phyloP scores from a whole-genome alignment of 2,113 vertebrate genomes.

The Catharus bicknelli region DNA sequence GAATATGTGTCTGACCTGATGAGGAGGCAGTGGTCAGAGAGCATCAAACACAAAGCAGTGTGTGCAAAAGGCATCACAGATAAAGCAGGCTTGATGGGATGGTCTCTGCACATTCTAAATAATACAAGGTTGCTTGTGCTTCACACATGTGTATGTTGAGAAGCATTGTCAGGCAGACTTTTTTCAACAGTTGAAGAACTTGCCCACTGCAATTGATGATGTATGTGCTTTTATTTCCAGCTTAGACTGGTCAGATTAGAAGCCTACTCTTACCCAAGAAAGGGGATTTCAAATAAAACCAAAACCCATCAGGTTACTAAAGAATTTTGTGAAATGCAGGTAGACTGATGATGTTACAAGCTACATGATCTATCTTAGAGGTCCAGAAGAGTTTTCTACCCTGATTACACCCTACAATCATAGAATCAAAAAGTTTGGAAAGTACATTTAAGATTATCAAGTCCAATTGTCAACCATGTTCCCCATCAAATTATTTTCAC shows the following conservation, averaged over 20 bases:
- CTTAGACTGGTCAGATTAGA: not conserved
- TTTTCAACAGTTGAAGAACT: not conserved
- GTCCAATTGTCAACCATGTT: not conserved
- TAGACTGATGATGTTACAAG: not conserved
- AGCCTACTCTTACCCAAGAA: not conserved
- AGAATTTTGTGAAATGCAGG: not conserved
- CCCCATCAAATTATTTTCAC: not conserved
- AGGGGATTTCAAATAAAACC: not conserved
- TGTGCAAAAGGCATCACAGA: not conserved
- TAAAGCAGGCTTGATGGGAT: not conserved
- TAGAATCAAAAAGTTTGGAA: not conserved
- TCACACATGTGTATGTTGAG: accelerated
- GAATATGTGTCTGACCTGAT: not conserved
- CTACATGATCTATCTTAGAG: not conserved
- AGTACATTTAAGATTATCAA: not conserved
- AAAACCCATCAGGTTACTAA: not conserved
- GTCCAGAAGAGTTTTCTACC: not conserved
- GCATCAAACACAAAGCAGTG: not conserved
- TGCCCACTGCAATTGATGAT: not conserved
- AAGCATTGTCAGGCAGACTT: not conserved
- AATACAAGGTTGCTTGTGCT: not conserved
- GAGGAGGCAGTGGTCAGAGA: not conserved
- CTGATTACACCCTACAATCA: not conserved
- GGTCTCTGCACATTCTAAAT: not conserved
- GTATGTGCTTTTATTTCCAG: not conserved